Base-by-base conservation (phyloP, 1,140 invertebrate genomes). In the Caenorhabditis latens region DNA sequence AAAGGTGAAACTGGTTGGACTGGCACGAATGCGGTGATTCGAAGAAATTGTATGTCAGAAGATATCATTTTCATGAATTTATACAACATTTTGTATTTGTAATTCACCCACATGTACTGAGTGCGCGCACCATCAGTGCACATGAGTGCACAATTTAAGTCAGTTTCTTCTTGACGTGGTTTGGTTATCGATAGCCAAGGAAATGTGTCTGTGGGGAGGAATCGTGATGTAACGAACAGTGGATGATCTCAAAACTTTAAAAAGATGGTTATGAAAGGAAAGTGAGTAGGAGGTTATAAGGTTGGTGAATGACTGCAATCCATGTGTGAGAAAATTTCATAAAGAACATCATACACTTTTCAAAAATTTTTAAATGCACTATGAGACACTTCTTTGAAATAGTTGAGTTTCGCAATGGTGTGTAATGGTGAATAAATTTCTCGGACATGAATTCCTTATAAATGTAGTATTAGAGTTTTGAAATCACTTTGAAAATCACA, bases 91-190 rank as follows among this genome's bases (percentile, higher is more conserved):
- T n/a, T 58, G 57, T n/a, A n/a, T n/a, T 58, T 11, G 21, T 58
- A 2, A 58, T n/a, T n/a, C n/a, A 24, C 9, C 61, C 24, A 5
- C 2, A 24, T 32, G n/a, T 63, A 63, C 61, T 24, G 7, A 21
- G n/a, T 19, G 32, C 32, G 32, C 32, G 32, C 32, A 32, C 32
- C 32, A 14, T 65, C 61, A 71, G 65, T 46, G 40, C 65, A 71
- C 65, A 71, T 71, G 65, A 71, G 42, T 71, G 16, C 40, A 43
- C 65, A 71, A 71, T 71, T 46, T 21, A 8, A 21, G 14, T 61
- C 21, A 61, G 8, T 13, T 16, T 53, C 50, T 53, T 53, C 11
- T 53, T 53, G 50, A 53, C 50, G 50, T 53, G 32, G 32, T 32
- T 32, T 32, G 1, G 32, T 32, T 2, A 32, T 32, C 32, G 32